Evolutionary conservation across 1,140 invertebrate species (phyloP), one percentile per base, ranked within the genome.

Genomic region (Battus philenor): DNA sequence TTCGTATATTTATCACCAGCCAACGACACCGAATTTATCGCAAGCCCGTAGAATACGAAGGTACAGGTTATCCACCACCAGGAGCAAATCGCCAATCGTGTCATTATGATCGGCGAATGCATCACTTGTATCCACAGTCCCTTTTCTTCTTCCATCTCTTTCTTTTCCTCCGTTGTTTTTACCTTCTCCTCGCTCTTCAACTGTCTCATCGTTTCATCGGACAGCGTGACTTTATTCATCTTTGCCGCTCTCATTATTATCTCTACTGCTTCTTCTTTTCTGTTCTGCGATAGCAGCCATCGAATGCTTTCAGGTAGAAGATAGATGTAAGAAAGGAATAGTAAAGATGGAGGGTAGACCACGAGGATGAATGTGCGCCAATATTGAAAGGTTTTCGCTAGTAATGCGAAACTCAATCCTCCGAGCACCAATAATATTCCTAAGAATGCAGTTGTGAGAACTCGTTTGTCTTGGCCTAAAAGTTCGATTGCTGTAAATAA

Each of bases 11-110:
- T 88, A 60, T 91, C 90, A 0, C 93, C 93, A 8, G 89, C 90
- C 17, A 95, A 79, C 12, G 91, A 88, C 6, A 92, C 92, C 0
- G 93, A 90, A 66, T 94, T 94, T 18, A 95, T 88, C 0, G 93
- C 92, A 3, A 96, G 72, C 0, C 94, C 95, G 60, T 95, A 95
- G 70, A 94, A 96, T 8, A 94, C 90, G 52, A 95, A 91, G 0
- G 90, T 89, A 54, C 91, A 91, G 0, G 91, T 91, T 5, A 92
- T 88, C 92, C 91, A 94, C 81, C 89, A 93, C 75, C 76, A 84
- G 0, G 80, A 81, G 26, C 80, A 84, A 15, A 76, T 81, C 2
- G 72, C 76, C 9, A 84, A 38, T 1, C 80, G 49, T 1, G 38
- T 66, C 68, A 82, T 73, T 24, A 84, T 80, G 9, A 81, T 75